Evolutionary conservation across 2,888 invertebrate genomes (phyloP).

Genomic region (Rhabditoides inermis): DNA sequence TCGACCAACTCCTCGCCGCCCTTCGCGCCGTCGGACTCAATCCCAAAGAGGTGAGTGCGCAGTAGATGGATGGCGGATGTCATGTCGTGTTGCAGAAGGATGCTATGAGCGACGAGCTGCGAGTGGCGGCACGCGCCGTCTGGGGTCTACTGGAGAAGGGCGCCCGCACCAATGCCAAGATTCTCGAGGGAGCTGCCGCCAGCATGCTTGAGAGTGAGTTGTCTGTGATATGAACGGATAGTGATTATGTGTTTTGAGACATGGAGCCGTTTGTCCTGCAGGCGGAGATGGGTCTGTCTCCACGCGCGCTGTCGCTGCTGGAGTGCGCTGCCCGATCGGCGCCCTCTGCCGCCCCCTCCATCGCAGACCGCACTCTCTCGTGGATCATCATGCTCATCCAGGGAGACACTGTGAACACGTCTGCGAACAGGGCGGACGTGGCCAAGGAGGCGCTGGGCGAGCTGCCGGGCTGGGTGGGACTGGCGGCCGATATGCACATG

Average conservation of each 20-base stretch:
- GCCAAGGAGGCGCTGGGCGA: conserved; percentile 3
- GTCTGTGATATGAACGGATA: too few relatives aligned
- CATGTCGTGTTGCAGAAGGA: too few relatives aligned
- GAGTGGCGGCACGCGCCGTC: too few relatives aligned
- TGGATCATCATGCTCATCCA: conserved; percentile 2
- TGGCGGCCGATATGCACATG: background rate
- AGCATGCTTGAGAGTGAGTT: too few relatives aligned
- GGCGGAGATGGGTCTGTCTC: conserved; percentile 7
- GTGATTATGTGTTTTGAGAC: background rate
- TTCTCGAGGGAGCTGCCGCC: too few relatives aligned
- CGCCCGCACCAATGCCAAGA: too few relatives aligned
- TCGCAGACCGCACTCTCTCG: background rate
- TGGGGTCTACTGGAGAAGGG: too few relatives aligned
- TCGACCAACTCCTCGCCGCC: too few relatives aligned
- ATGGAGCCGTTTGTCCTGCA: conserved; percentile 8
- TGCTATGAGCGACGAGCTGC: too few relatives aligned
- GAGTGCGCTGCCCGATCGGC: background rate
- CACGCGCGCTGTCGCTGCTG: conserved; percentile 5
- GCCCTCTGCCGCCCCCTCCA: background rate
- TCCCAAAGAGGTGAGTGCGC: too few relatives aligned
- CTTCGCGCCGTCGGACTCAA: too few relatives aligned
- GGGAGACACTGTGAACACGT: conserved; percentile 5
- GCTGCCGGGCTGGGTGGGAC: background rate
- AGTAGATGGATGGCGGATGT: too few relatives aligned
- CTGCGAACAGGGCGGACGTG: conserved; percentile 7